phyloP scores from a whole-genome alignment of 1,140 invertebrate species.

The Aphidius gifuensis region DNA sequence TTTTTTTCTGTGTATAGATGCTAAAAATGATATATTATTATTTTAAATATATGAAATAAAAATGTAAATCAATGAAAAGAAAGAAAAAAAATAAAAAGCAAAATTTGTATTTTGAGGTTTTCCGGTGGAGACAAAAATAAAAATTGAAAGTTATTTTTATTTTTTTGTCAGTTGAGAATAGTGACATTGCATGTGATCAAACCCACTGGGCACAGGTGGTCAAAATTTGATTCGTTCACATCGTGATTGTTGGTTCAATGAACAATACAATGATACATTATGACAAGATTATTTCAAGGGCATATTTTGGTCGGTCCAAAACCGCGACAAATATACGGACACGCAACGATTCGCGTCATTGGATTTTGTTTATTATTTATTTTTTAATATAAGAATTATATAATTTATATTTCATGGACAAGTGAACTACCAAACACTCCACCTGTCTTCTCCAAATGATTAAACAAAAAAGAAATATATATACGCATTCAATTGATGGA shows the following conservation, averaged over 20 bases:
- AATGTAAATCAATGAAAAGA: background rate
- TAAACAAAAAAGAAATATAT: too few relatives aligned
- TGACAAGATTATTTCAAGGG: conserved; percentile 16
- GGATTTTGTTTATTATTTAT: conserved; percentile 13
- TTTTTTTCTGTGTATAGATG: too few relatives aligned
- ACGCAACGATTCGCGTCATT: conserved; percentile 27
- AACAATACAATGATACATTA: conserved; percentile 6
- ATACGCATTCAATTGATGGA: too few relatives aligned
- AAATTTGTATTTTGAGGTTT: conserved; percentile 25
- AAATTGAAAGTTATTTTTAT: background rate
- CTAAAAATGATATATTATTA: too few relatives aligned
- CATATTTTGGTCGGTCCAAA: conserved; percentile 22
- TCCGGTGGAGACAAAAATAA: conserved; percentile 33
- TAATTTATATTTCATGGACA: too few relatives aligned
- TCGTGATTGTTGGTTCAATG: conserved; percentile 24
- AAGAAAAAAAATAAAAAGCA: background rate
- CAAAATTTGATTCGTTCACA: conserved; percentile 29
- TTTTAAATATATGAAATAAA: background rate
- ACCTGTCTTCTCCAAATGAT: too few relatives aligned
- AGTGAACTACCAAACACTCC: too few relatives aligned
- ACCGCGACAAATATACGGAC: conserved; percentile 17
- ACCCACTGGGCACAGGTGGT: conserved; percentile 27
- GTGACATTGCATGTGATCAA: conserved; percentile 45
- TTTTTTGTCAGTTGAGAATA: conserved; percentile 32
- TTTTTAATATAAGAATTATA: background rate